Evolutionary conservation across 2,113 vertebrate species (phyloP), one percentile per base, ranked within the genome.

Genomic region (Oncorhynchus clarkii): DNA sequence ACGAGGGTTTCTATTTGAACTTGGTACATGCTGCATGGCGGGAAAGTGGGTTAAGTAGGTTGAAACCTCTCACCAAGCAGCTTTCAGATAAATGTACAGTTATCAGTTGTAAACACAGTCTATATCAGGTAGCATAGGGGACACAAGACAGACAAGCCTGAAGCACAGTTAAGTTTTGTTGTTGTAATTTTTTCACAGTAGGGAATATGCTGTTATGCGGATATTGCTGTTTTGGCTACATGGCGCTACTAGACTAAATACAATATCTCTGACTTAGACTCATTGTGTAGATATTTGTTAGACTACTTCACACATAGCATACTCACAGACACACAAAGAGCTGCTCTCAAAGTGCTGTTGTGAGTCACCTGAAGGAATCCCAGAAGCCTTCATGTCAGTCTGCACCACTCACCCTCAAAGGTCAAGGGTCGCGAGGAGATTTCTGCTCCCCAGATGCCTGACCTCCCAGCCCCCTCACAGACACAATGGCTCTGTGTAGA

Each of bases 41-140:
- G 39, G 39, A 11, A 11, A 3, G 39, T 45, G 39, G 39, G 88
- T 89, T 89, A 90, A 87, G 88, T 84, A 82, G 86, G 87, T 80
- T 79, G 80, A 83, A 73, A 7, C 45, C 18, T 45, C 18, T 81
- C 85, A 69, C 82, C 12, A 67, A 81, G 84, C 82, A 88, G 86
- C 86, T 86, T 86, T 80, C 80, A 82, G 88, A 78, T 88, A 3
- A 3, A 45, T 45, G 9, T 45, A 85, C 82, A 68, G 2, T 80
- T 86, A 86, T 85, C 85, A 84, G 86, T 87, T 90, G 88, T 91
- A 89, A 91, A 88, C 87, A 89, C 69, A 49, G 20, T 29, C 29
- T 78, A 86, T 87, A 89, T 90, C 86, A 76, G 18, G 72, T 76
- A 70, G 51, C 14, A 54, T 18, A 18, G 14, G 16, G 9, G 3